phyloP scores from a whole-genome alignment of 1,140 invertebrate species.

The Bicyclus anynana region DNA sequence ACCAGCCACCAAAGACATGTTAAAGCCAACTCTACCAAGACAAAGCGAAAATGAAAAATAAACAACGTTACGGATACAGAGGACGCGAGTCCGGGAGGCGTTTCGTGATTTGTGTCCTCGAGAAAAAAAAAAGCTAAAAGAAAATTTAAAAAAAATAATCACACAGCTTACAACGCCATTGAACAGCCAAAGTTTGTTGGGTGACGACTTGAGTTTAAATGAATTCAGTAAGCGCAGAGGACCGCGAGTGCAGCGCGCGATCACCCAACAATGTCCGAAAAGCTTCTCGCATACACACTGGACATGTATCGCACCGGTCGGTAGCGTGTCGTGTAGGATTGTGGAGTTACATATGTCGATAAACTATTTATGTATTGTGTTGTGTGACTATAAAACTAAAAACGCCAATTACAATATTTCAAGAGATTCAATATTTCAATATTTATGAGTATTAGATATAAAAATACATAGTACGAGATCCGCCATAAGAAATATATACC shows the following conservation, averaged over 20 bases:
- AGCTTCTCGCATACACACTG: slow-evolving; percentile 62
- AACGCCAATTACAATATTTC: no score
- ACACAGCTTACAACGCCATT: slow-evolving; percentile 70
- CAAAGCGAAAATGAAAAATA: slow-evolving; percentile 73
- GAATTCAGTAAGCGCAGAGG: slow-evolving; percentile 32
- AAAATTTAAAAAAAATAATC: slow-evolving; percentile 61
- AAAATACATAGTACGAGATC: no score
- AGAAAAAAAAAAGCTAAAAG: slow-evolving; percentile 53
- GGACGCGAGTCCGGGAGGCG: slow-evolving; percentile 73
- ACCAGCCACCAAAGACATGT: slow-evolving; percentile 65
- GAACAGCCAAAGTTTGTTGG: slow-evolving; percentile 69
- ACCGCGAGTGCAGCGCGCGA: slow-evolving; percentile 49
- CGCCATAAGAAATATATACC: no score
- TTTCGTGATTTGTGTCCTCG: slow-evolving; percentile 42
- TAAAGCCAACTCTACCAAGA: slow-evolving; percentile 75
- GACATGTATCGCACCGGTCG: background rate
- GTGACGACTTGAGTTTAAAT: slow-evolving; percentile 47
- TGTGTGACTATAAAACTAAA: no score
- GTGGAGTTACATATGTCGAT: no score
- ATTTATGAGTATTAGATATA: no score
- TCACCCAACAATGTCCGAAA: slow-evolving; percentile 61
- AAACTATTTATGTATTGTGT: no score
- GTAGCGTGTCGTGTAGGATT: no score
- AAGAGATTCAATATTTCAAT: no score
- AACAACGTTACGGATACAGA: slow-evolving; percentile 74